Base-by-base conservation (phyloP, 2,113 vertebrate genomes). In the Corythornis cristatus region DNA sequence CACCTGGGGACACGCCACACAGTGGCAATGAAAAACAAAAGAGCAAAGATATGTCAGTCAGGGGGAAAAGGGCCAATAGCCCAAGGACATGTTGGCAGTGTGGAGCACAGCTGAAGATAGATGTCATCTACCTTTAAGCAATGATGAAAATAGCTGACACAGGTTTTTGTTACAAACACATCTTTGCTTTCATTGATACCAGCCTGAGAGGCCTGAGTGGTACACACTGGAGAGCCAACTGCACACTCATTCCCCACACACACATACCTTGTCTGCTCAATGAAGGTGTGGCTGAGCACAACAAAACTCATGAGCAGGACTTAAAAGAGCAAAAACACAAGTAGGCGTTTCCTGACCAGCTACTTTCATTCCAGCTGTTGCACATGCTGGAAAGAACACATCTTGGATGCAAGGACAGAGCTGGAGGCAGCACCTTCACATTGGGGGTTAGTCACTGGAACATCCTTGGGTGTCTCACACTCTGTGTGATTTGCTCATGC, bases 1-100 rank as follows among this genome's bases (percentile, higher is more conserved):
- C 68, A 93, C 79, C 72, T 67, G 51, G 88, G 75, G 56, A 74
- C 64, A 45, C 31, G 79, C 95, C 96, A 96, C 95, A 94, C 68
- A 86, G 95, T 94, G 78, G 84, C 86, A 89, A 73, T 48, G 81
- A 83, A 83, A 89, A 74, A 73, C 46, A 81, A 83, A 73, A 46
- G 71, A 82, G 89, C 89, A 80, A 54, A 84, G 51, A 74, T 42
- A 53, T 5, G 43, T 86, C 84, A 86, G 33, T 64, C 71, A 51
- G 45, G 40, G 28, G 61, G 46, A 8, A 43, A 88, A 43, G 56
- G n/a, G 64, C 17, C 67, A 77, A 51, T 10, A 92, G 61, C 83
- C 58, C 46, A 70, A 86, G 80, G 86, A 74, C 15, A 4, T 33
- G 17, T 33, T 87, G 53, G 45, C 43, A 58, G 65, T 4, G 12